Base-by-base conservation (phyloP, 2,113 vertebrate genomes). In the Oncorhynchus clarkii region DNA sequence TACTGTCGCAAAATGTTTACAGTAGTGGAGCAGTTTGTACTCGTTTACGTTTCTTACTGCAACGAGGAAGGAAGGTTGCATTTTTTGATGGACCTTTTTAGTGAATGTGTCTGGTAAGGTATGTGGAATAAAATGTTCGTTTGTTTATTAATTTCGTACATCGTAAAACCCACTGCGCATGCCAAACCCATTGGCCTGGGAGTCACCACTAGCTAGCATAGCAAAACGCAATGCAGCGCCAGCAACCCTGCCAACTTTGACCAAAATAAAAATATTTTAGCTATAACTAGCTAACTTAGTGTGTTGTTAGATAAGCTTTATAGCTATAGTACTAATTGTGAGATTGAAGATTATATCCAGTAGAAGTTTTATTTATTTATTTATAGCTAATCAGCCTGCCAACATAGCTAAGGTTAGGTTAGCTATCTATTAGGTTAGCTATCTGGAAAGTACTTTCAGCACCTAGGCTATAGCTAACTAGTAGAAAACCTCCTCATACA, bases 71-170 rank as follows among this genome's bases (percentile, higher is more conserved):
- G 29, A 24, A 45, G 39, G 20, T 57, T 57, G n/a, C 39, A 51
- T 64, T 59, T 81, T 81, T 78, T 76, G 29, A 2, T 71, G 51
- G 2, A 54, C 16, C 73, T 84, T 73, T 74, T 24, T 60, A 62
- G 27, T 85, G 80, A 90, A 81, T 85, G 87, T 78, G 83, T 84
- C 72, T 73, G 69, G 80, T 70, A 65, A 82, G 91, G 92, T 90
- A 91, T 86, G 64, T 79, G 60, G 69, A 45, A 69, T 49, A 22
- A 0, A 29, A 26, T 18, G 51, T 4, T 12, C 9, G 12, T 0
- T 0, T 14, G 22, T 71, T 24, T 26, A 71, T 71, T 27, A 18
- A 51, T 24, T 65, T 0, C 13, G 8, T 57, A 0, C 67, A 64
- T 2, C 0, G 3, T 14, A 2, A 2, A n/a, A 12, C 16, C 31